Base-by-base conservation (phyloP, 2,797 vertebrate genomes). In the Pipistrellus pipistrellus region DNA sequence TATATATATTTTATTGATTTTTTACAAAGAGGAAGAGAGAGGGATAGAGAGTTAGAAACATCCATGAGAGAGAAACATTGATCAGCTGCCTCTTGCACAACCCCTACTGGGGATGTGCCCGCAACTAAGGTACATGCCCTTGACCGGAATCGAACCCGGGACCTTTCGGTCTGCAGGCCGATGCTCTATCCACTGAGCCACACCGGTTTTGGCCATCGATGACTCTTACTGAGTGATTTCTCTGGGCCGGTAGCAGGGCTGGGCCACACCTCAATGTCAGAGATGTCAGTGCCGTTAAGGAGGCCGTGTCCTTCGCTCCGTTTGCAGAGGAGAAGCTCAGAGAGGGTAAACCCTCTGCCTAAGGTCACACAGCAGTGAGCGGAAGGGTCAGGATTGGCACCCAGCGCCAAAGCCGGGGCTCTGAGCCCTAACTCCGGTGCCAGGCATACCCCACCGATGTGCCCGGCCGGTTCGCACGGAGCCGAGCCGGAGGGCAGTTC, bases 391-490 rank as follows among this genome's bases (percentile, higher is more conserved):
- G 57, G n/a, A 77, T 69, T 84, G 46, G 41, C 84, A 68, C 12
- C 66, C n/a, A 66, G 35, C 38, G 11, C 80, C 64, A 30, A 18
- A 71, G 64, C 35, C 35, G 4, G n/a, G 3, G 5, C 35, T 66
- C 75, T 44, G 41, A 25, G 27, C 69, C 41, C 27, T 41, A 4
- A 76, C 44, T 35, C 72, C 15, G 21, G 38, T 17, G 6, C 32
- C n/a, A 0, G 3, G 1, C 51, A 2, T 25, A 8, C 13, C 35
- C 66, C 73, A 15, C 68, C 17, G 27, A 1, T 8, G 8, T 1
- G 57, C 4, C 57, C 12, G 2, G 13, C 3, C n/a, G 4, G 46
- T 88, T 46, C 69, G 5, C 9, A 3, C 11, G 12, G 62, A 32
- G 0, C 32, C 4, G 10, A 44, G 35, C 32, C 11, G 2, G 23